Evolutionary conservation across 1,140 invertebrate genomes (phyloP), one percentile per base, ranked within the genome.

Genomic region (Drosophila setifemur): DNA sequence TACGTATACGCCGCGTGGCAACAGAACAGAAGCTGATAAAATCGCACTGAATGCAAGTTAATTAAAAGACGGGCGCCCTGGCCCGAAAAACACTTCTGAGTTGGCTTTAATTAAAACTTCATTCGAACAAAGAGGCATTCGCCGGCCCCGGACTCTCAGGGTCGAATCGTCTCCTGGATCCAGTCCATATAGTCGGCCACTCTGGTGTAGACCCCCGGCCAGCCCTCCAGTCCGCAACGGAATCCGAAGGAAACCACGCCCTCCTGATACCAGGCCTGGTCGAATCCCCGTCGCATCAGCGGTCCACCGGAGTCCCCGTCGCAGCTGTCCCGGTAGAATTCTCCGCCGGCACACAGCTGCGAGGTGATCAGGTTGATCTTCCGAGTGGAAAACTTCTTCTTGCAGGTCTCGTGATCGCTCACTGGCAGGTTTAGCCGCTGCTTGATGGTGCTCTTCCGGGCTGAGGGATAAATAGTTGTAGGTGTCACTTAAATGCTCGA

Each of bases 231-330:
- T 0, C 95, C 95, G 64, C 96, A 97, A 0, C 93, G 92, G 0
- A 93, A 92, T 4, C 96, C 96, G 89, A 95, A 96, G 0, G 95
- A 96, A 0, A 96, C 95, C 0, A 96, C 89, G 1, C 95, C 95
- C 3, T 92, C 89, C 0, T 87, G 86, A 74, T 79, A 92, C 92
- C 92, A 89, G 40, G 69, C 72, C 8, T 53, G 29, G n/a, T 44
- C 31, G 7, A 23, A 31, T 0, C 12, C 68, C 31, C 63, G 92
- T 23, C 97, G 85, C 94, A 95, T 95, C 2, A 96, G 85, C 0
- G 95, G 95, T 5, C 95, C 95, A 4, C 95, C 95, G 1, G 95
- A 96, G 68, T 96, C 95, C 91, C 94, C 95, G 76, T 92, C 91
- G 52, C 95, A 95, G 0, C 94, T 93, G 64, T 95, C 95, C 73